Evolutionary conservation across 2,888 invertebrate genomes (phyloP).

Genomic region (Noctua fimbriata): DNA sequence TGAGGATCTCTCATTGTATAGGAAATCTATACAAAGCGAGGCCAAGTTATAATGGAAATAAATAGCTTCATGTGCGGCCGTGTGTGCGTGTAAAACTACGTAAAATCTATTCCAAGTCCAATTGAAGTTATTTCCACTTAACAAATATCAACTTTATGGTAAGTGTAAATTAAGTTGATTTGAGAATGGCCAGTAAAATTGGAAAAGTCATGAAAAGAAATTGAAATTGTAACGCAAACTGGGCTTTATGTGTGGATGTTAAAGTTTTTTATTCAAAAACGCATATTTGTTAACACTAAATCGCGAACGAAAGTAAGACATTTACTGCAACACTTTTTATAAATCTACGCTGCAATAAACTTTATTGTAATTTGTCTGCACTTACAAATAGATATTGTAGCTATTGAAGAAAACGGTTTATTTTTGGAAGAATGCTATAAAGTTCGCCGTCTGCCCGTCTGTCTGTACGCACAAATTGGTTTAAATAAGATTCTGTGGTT

Average conservation of each 20-base stretch:
- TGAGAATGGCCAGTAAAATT: neutral
- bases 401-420: constrained; percentile 38
- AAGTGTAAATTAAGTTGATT: neutral
- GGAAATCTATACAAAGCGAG: no score
- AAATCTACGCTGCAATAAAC: constrained; percentile 48
- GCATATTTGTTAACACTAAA: neutral
- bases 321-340: constrained; percentile 28
- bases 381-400: constrained; percentile 46
- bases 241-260: neutral
- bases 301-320: constrained; percentile 7
- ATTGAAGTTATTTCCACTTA: neutral
- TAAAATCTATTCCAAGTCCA: neutral
- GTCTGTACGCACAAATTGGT: constrained; percentile 39
- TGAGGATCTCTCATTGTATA: no score
- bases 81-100: constrained; percentile 9
- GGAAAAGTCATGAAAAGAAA: neutral
- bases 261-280: neutral
- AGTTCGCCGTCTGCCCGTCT: constrained; percentile 35
- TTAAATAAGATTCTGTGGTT: constrained; percentile 35
- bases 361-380: constrained; percentile 48
- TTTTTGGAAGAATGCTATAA: constrained; percentile 47
- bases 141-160: neutral
- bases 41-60: no score
- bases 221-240: neutral
- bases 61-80: no score